These are phyloP conservation scores for Ferrisia virgata DNA, from an alignment of 2,888 invertebrate genomes.

Conservation along the genomic window DNA sequence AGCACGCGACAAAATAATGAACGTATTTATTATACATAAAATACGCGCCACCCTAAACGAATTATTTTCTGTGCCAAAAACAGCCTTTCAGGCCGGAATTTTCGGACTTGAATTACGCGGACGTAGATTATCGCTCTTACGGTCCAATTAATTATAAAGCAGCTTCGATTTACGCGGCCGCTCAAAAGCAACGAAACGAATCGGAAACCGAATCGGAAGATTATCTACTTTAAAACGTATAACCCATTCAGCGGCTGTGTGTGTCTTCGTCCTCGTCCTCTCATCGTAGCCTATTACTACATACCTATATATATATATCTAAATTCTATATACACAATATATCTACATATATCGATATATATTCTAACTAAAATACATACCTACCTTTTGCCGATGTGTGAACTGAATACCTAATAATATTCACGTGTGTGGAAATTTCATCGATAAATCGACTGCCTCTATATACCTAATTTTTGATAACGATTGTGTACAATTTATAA, in stretches of 20 bases:
- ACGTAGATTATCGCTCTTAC: slow-evolving; percentile 83
- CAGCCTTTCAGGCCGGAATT: slow-evolving; percentile 78
- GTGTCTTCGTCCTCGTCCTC: not conserved
- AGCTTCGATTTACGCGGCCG: slow-evolving; percentile 76
- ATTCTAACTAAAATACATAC: no score
- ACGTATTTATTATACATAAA: no score
- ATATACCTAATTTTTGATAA: not conserved
- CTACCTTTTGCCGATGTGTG: no score
- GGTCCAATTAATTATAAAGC: slow-evolving; percentile 90
- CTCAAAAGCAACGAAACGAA: slow-evolving; percentile 60
- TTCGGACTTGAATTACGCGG: slow-evolving; percentile 82
- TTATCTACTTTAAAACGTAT: slow-evolving; percentile 49
- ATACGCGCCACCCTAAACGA: not conserved
- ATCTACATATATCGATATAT: no score
- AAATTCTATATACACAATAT: no score
- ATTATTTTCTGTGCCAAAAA: slow-evolving; percentile 47
- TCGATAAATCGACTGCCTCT: not conserved
- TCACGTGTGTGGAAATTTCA: not conserved
- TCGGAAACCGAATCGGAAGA: slow-evolving; percentile 48
- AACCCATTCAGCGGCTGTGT: not conserved
- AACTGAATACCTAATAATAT: no score
- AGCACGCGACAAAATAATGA: no score
- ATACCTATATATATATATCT: no score
- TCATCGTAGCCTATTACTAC: no score
- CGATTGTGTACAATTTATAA: slow-evolving; percentile 5